Conservation (phyloP, 2,113 vertebrate species). For the Hylia prasina region DNA sequence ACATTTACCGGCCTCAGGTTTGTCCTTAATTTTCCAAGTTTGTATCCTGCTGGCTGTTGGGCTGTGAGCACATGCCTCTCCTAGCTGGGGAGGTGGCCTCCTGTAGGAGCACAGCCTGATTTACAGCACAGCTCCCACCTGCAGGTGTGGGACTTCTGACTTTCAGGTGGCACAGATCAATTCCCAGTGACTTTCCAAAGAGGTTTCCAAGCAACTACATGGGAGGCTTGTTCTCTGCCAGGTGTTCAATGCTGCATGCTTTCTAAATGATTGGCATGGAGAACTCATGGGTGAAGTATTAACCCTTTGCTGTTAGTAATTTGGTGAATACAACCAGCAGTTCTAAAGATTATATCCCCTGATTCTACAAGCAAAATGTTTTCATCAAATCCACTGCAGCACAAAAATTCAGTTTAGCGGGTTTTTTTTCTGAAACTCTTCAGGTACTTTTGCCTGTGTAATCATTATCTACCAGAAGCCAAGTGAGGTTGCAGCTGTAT, state of each 20-base stretch:
- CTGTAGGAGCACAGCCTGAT: fast-evolving
- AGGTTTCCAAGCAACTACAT: background rate
- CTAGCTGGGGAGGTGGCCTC: background rate
- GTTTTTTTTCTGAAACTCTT: background rate
- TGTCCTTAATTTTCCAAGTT: background rate
- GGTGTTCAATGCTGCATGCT: background rate
- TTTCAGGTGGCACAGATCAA: background rate
- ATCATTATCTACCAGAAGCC: background rate
- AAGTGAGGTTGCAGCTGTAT: background rate
- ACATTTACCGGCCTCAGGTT: background rate
- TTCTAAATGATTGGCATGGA: background rate
- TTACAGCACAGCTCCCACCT: background rate
- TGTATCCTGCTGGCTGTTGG: background rate
- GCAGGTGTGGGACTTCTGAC: background rate
- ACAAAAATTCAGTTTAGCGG: background rate
- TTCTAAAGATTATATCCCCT: background rate
- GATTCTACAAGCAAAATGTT: background rate
- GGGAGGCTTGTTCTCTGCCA: background rate
- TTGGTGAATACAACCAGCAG: background rate
- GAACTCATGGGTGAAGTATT: background rate
- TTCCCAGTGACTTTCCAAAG: background rate
- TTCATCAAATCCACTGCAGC: background rate
- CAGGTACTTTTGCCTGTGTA: background rate
- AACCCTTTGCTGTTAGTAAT: background rate
- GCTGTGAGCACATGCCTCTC: fast-evolving